phyloP scores from a whole-genome alignment of 2,113 vertebrate genomes.

The Pseudopodoces humilis region DNA sequence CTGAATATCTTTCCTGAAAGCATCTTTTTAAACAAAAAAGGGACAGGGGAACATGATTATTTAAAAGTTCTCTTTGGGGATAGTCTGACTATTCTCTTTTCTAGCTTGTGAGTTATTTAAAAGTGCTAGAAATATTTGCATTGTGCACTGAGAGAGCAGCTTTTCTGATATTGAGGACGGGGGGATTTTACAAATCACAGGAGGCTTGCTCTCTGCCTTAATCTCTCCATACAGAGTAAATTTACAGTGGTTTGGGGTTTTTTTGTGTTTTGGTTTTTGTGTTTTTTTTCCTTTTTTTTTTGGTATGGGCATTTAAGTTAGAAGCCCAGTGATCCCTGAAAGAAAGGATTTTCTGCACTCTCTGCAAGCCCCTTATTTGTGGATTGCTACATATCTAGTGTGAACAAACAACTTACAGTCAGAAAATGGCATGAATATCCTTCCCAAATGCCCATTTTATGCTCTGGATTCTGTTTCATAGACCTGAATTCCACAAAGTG shows the following conservation, averaged over 20 bases:
- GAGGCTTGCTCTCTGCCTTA: neutral
- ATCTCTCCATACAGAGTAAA: neutral
- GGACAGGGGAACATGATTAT: accelerated
- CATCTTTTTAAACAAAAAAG: neutral
- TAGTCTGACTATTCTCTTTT: neutral
- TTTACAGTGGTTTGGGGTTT: neutral
- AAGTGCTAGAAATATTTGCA: neutral
- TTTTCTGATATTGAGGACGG: neutral
- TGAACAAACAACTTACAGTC: neutral
- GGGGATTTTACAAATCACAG: neutral
- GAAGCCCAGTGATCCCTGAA: neutral
- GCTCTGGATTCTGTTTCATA: neutral
- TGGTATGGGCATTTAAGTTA: neutral
- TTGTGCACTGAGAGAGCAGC: neutral
- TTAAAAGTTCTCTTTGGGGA: neutral
- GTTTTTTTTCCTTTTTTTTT: neutral
- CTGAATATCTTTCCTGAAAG: neutral
- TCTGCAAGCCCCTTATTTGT: neutral
- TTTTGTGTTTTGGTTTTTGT: neutral
- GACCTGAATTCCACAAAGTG: neutral
- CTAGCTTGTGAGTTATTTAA: neutral
- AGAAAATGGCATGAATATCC: neutral
- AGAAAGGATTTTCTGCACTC: neutral
- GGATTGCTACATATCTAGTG: neutral
- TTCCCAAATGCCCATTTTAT: neutral